These are phyloP conservation scores for Coturnix japonica DNA, from an alignment of 2,113 vertebrate species.

Conservation along the genomic window DNA sequence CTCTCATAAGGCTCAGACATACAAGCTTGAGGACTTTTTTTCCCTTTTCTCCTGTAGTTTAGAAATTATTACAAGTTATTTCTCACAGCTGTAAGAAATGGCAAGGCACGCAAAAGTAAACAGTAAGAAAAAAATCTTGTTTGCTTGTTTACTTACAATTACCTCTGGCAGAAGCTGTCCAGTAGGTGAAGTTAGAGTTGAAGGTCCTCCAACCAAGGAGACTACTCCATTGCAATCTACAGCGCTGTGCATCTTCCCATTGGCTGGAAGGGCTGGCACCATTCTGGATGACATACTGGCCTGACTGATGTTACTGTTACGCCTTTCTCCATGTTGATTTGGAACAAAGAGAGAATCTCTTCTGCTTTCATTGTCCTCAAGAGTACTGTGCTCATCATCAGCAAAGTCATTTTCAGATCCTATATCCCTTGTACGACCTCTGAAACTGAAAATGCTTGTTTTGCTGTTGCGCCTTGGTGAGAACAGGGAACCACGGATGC, in stretches of 20 bases:
- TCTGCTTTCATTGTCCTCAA: constrained; percentile 90
- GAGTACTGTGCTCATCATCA: constrained; percentile 94
- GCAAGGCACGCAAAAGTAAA: neutral
- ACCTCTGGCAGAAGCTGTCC: constrained; percentile 87
- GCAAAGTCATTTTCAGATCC: constrained; percentile 96
- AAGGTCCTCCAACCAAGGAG: constrained; percentile 86
- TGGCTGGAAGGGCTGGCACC: constrained; percentile 81
- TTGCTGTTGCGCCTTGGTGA: constrained; percentile 92
- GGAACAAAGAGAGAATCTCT: constrained; percentile 91
- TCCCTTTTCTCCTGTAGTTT: neutral
- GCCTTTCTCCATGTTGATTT: constrained; percentile 81
- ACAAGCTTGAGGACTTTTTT: neutral
- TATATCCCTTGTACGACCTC: constrained; percentile 83
- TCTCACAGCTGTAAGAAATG: constrained; percentile 1
- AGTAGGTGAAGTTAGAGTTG: constrained; percentile 86
- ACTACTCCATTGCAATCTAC: constrained; percentile 95
- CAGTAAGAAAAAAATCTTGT: neutral
- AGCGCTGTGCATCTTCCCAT: constrained; percentile 90
- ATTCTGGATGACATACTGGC: constrained; percentile 86
- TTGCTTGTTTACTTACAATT: constrained; percentile 81
- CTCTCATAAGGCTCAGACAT: neutral
- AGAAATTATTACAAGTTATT: constrained; percentile 25
- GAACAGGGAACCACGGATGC: constrained; percentile 90
- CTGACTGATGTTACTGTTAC: constrained; percentile 89
- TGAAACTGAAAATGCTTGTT: constrained; percentile 94